Evolutionary conservation across 2,797 vertebrate species (phyloP), one percentile per base, ranked within the genome.

Genomic region (Sebastes umbrosus): DNA sequence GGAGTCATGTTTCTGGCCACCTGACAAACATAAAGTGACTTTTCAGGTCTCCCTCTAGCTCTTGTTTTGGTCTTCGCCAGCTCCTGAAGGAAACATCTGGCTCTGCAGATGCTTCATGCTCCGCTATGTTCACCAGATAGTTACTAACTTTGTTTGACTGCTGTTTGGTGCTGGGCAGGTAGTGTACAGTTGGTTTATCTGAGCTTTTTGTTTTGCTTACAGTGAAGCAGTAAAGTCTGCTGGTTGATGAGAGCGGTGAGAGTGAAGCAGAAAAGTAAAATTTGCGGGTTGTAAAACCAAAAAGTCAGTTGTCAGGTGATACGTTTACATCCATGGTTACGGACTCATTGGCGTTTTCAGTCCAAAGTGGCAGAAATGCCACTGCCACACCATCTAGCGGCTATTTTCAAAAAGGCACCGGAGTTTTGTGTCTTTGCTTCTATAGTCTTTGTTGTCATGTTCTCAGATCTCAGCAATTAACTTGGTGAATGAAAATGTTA

Each of bases 161-260:
- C 16, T 46, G 43, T 46, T 46, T 46, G 43, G 43, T 2, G 46
- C 1, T 68, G 46, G 11, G 20, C 32, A 64, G 24, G 32, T 8
- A 22, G 62, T 34, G 11, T 22, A 6, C 12, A 69, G 20, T 46
- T n/a, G 6, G 18, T 52, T 31, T 68, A 31, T 52, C 24, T 66
- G 60, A 63, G 20, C 2, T n/a, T 63, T 36, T 36, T 18, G 8
- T 2, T 11, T 54, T 10, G 27, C 8, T 60, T 9, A 60, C 1
- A 46, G 43, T 46, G 29, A 60, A 58, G 12, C 34, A 43, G 8
- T 16, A 16, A 43, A 29, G 18, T 72, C 46, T 22, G 65, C 25
- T 20, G 14, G n/a, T 20, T 43, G 1, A 0, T 43, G 13, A 24
- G 7, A 18, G 43, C 6, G 16, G 43, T 24, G 5, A 58, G 1